Percentiles rank a stretch among this genome's conserved stretches.
phyloP scores from a whole-genome alignment of 1,140 invertebrate species.

The Rhysida immarginata region DNA sequence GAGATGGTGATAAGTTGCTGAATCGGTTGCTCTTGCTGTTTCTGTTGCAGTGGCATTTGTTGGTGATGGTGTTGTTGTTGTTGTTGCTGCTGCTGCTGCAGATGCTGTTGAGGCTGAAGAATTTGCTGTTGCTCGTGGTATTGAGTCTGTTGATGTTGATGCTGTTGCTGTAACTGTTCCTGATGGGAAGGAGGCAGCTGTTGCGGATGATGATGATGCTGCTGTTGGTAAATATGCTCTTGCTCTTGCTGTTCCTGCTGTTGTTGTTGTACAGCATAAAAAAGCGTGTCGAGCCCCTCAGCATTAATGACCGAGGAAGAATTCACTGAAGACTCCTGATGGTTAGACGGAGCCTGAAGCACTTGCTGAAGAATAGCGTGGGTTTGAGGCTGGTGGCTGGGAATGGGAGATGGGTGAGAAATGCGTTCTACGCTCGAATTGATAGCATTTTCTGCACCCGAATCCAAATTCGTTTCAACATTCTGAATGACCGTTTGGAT shows the following conservation, averaged over 20 bases:
- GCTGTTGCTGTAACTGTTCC: background rate
- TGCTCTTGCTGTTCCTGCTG: slow-evolving; percentile 28
- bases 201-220: slow-evolving; percentile 23
- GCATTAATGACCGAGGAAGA: background rate
- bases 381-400: slow-evolving; percentile 22
- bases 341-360: slow-evolving; percentile 15
- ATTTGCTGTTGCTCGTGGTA: no score
- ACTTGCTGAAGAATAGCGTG: slow-evolving; percentile 30
- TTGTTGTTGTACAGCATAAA: slow-evolving; percentile 17
- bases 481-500: no score
- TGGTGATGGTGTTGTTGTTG: no score
- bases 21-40: slow-evolving; percentile 9
- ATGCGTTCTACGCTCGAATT: no score
- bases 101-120: background rate
- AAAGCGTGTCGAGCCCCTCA: background rate
- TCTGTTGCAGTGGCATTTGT: no score
- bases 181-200: slow-evolving; percentile 21
- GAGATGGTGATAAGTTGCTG: no score
- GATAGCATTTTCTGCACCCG: no score
- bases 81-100: background rate
- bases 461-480: no score
- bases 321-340: background rate
- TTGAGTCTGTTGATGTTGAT: no score
- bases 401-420: background rate
- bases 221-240: slow-evolving; percentile 13